phyloP scores from a whole-genome alignment of 2,888 invertebrate genomes.

The Ectemnius cavifrons region DNA sequence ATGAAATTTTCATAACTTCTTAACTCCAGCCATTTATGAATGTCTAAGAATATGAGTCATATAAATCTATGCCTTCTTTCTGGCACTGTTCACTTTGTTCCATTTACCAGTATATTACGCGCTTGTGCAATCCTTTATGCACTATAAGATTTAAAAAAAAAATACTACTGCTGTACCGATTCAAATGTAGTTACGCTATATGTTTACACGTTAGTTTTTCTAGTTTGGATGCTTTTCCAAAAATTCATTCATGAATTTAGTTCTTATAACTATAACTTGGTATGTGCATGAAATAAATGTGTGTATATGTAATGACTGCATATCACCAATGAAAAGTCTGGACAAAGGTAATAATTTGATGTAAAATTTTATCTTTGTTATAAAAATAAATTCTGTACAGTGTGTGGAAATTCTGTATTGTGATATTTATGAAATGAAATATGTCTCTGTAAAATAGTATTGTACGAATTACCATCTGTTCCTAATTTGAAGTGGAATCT shows the following conservation, averaged over 20 bases:
- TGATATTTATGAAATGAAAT: neutral
- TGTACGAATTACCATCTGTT: slow-evolving; percentile 30
- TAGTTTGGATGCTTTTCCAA: slow-evolving; percentile 46
- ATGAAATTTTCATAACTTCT: slow-evolving; percentile 38
- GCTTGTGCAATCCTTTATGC: slow-evolving; percentile 63
- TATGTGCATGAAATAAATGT: slow-evolving; percentile 53
- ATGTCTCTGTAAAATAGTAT: neutral
- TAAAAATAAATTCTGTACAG: no score
- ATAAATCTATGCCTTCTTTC: slow-evolving; percentile 53
- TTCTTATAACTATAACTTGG: slow-evolving; percentile 41
- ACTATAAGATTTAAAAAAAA: slow-evolving; percentile 60
- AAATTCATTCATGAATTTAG: slow-evolving; percentile 35
- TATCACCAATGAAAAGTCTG: slow-evolving; percentile 23
- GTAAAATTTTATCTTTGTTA: slow-evolving; percentile 1
- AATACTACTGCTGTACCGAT: slow-evolving; percentile 56
- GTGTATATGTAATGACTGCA: slow-evolving; percentile 47
- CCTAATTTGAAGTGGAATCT: slow-evolving; percentile 28
- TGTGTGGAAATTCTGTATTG: neutral
- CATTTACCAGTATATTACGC: slow-evolving; percentile 49
- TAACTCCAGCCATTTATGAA: slow-evolving; percentile 46
- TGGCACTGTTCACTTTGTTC: slow-evolving; percentile 45
- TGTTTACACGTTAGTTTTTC: slow-evolving; percentile 58
- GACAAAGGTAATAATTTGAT: slow-evolving; percentile 7
- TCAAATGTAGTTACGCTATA: slow-evolving; percentile 53
- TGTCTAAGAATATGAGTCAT: slow-evolving; percentile 50